Base-by-base conservation (phyloP, 2,888 invertebrate genomes). In the Odontothrips loti region DNA sequence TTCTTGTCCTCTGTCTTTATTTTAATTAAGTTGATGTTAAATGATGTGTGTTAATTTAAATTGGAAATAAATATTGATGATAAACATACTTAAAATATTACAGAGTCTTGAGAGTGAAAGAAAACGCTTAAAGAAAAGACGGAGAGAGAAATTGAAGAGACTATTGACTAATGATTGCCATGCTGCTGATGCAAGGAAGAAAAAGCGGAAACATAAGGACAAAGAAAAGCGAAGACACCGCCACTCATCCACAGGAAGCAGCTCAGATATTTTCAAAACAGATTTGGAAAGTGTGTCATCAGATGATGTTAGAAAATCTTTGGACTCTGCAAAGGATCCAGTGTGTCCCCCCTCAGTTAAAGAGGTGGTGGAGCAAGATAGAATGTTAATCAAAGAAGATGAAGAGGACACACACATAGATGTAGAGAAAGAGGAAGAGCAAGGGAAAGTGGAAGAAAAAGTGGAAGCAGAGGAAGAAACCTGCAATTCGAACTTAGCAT, bases 191-290 rank as follows among this genome's bases (percentile, higher is more conserved):
- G 82, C 79, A 87, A 87, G 82, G 82, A 94, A 94, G 85, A 94
- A 94, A 84, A 94, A 94, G 87, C 95, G 94, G 86, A 92, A 91
- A 82, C 93, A 94, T 85, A 91, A 94, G 87, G 94, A 94, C 85
- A 92, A 93, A 86, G 91, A 93, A 86, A 92, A 94, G 87, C 91
- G 93, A 85, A 89, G 86, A 81, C 85, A 86, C 83, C 68, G 90
- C 90, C 79, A 90, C 90, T 84, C 89, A 89, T 78, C 86, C 88
- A 86, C 84, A 87, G 86, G 51, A 89, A 81, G 85, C 84, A 81
- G 84, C 82, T 81, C 85, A 83, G 80, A 84, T 82, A 80, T 27
- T 27, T 27, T 75, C 12, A 75, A 75, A 75, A 27, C 68, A 27
- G 68, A 75, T 27, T 27, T 75, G 27, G 68, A 75, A 27, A 12